These are phyloP conservation scores for Caenorhabditis briggsae DNA, from an alignment of 1,140 invertebrate genomes.

Conservation along the genomic window DNA sequence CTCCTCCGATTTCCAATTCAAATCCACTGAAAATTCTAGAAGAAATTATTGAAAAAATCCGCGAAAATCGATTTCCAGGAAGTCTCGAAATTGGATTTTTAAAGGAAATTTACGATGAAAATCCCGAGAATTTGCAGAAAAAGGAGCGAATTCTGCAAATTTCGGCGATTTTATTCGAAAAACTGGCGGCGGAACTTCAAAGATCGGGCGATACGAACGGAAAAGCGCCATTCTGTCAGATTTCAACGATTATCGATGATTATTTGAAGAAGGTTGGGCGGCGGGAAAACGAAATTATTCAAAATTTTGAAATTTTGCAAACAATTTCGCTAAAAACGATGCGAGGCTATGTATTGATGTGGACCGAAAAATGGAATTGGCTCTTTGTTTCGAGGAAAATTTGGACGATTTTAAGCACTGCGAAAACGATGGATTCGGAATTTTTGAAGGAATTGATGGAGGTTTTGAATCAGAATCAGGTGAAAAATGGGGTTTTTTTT, in stretches of 20 bases:
- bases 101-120: background rate
- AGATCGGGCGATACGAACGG: background rate
- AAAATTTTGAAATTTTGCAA: background rate
- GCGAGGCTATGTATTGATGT: background rate
- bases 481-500: background rate
- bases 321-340: background rate
- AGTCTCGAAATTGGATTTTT: background rate
- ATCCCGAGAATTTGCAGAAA: background rate
- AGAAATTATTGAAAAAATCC: constrained; percentile 2
- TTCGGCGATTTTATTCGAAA: background rate
- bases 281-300: background rate
- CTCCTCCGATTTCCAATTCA: background rate
- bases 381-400: background rate
- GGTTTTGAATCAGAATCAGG: constrained; percentile 12
- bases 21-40: background rate
- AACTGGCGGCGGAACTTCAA: background rate
- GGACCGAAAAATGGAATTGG: background rate
- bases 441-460: background rate
- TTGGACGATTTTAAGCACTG: background rate
- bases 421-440: background rate
- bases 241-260: background rate
- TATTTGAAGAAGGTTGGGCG: background rate
- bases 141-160: background rate
- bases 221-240: background rate
- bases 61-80: background rate